Conservation (phyloP, 2,113 vertebrate genomes). For the Bagarius yarrelli region DNA sequence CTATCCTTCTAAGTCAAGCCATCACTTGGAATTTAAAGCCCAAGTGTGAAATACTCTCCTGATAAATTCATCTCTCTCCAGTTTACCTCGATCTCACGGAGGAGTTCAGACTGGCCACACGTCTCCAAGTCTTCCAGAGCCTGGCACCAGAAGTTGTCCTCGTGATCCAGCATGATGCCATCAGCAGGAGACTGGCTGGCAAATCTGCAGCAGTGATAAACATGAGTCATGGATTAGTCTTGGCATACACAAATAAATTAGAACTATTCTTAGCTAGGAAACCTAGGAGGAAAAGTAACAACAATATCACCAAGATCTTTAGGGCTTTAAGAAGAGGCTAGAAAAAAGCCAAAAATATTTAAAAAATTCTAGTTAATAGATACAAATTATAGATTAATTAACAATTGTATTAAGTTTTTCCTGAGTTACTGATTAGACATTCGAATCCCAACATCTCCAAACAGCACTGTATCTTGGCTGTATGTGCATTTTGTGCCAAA, state of each 20-base stretch:
- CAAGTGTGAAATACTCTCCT: neutral
- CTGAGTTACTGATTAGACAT: too few relatives aligned
- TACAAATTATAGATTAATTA: neutral
- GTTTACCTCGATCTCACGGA: constrained; percentile 94
- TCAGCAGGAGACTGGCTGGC: constrained; percentile 80
- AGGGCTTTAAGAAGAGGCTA: neutral
- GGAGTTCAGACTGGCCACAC: constrained; percentile 94
- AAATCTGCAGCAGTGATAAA: constrained; percentile 77
- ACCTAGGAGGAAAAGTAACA: neutral
- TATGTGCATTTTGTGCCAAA: too few relatives aligned
- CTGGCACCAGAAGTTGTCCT: constrained; percentile 96
- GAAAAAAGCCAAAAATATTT: too few relatives aligned
- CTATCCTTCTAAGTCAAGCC: constrained; percentile 7
- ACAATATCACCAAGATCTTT: neutral
- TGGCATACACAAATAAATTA: constrained; percentile 4
- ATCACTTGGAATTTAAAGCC: neutral
- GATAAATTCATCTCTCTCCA: neutral
- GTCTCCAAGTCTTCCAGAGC: constrained; percentile 97
- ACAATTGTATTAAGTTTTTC: too few relatives aligned
- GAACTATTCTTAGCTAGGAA: constrained; percentile 23
- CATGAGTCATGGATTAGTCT: constrained; percentile 19
- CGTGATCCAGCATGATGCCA: constrained; percentile 80
- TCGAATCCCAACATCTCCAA: too few relatives aligned
- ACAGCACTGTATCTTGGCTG: too few relatives aligned
- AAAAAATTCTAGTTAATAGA: neutral